These are phyloP conservation scores for Fulmarus glacialis DNA, from an alignment of 2,113 vertebrate genomes.

Conservation along the genomic window DNA sequence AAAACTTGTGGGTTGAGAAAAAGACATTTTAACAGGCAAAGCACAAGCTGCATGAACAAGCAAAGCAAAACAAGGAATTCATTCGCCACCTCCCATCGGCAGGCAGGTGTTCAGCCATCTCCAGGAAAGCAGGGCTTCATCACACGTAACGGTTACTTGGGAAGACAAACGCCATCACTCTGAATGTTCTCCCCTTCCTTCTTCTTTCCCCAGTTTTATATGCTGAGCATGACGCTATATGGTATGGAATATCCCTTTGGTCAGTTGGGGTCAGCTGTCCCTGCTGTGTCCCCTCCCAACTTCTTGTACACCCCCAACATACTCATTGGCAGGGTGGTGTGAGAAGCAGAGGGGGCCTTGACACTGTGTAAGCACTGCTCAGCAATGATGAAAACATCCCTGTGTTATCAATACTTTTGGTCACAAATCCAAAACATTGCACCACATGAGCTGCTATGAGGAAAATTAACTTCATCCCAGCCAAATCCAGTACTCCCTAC, in stretches of 20 bases:
- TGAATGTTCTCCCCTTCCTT: neutral
- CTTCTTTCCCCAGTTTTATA: neutral
- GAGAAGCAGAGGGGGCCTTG: neutral
- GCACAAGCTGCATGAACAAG: neutral
- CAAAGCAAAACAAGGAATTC: neutral
- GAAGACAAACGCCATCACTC: fast-evolving
- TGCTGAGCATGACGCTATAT: neutral
- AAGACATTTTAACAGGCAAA: neutral
- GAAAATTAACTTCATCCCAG: neutral
- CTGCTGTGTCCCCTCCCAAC: too few relatives aligned
- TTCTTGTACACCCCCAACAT: neutral
- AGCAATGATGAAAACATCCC: neutral
- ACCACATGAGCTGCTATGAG: neutral
- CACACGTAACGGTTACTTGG: neutral
- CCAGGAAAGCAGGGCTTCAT: neutral
- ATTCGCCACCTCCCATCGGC: neutral
- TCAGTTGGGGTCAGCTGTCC: neutral
- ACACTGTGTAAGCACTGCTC: neutral
- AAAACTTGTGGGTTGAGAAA: neutral
- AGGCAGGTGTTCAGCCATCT: neutral
- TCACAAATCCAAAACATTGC: neutral
- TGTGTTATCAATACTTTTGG: neutral
- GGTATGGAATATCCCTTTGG: neutral
- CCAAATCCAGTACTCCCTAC: neutral
- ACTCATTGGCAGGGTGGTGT: fast-evolving